Base-by-base conservation (phyloP, 2,797 vertebrate species). In the Phrynocephalus forsythii region DNA sequence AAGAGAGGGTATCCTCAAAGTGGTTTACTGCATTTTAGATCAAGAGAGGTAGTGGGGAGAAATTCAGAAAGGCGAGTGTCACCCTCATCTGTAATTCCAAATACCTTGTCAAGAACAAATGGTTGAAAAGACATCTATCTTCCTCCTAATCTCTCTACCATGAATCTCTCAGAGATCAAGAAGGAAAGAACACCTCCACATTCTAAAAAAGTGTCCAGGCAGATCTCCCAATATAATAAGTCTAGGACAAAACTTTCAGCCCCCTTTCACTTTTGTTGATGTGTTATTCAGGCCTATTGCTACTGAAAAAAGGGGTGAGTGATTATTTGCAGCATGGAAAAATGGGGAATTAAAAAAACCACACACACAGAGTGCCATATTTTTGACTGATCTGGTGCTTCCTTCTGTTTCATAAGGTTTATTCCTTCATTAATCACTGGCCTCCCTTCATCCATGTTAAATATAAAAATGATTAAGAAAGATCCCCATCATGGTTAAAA, bases 401-500 rank as follows among this genome's bases (percentile, higher is more conserved):
- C 86, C 89, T 95, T 94, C 95, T 95, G 92, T 95, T 96, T 95
- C 88, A 3, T 92, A 93, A 96, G 96, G 96, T 96, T 96, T 96
- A 96, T 96, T 95, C 95, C 93, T 90, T 94, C 96, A 95, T 97
- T 96, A 94, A 96, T 96, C 97, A 97, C 94, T 90, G 91, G 94
- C 93, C 94, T 96, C 93, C 94, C 94, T 96, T 95, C 96, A 95
- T 96, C 96, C 96, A 95, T 95, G 96, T 96, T 96, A 97, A 96
- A 96, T 96, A 96, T 95, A 95, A 96, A 96, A 96, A 96, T 96
- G 95, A 96, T 97, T 96, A 96, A 96, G 95, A 97, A 96, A 97
- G 97, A 98, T 98, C 96, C 97, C 97, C 95, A 97, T 97, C 96
- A 97, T 95, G 97, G 97, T 97, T 97, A 97, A 97, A 98, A 98